Evolutionary conservation across 2,888 invertebrate genomes (phyloP), one percentile per base, ranked within the genome.

Genomic region (Drosophila demipolita): DNA sequence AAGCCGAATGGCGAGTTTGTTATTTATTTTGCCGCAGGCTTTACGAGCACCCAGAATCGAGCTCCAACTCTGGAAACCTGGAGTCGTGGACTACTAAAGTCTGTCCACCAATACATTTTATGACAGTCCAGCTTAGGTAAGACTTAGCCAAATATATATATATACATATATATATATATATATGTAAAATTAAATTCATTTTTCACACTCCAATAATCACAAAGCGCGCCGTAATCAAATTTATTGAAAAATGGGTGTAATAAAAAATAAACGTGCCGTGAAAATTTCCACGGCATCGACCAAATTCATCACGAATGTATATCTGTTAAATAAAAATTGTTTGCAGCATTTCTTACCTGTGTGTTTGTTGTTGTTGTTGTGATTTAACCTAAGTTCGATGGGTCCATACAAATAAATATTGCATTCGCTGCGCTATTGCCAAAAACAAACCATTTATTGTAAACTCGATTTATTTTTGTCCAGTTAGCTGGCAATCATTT

Each of bases 171-270:
- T 0, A n/a, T 6, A 11, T 11, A 20, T 17, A 7, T 20, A 3
- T 45, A 3, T 4, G 45, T 45, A 8, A 87, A 83, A 83, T 75
- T 70, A 80, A 90, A 90, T 87, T 83, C 89, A 89, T 89, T 87
- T 83, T 90, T 90, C 89, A 87, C 87, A 82, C 87, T 80, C 89
- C 90, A 87, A 87, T 87, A 90, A 90, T 87, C 87, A 87, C 87
- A 78, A 83, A 83, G 84, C 82, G 82, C 84, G 68, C 78, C 87
- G 89, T 90, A 89, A 87, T 87, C 87, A 87, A 87, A 90, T 87
- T 87, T 89, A 82, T 86, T 86, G 85, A 90, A 86, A 86, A 86
- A 87, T 90, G 86, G 76, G 65, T 66, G 83, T 77, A 74, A 87
- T 85, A 89, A 85, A 85, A 78, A 82, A 59, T 64, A 36, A 55